Conservation (phyloP, 2,113 vertebrate species). For the Agelaius tricolor region DNA sequence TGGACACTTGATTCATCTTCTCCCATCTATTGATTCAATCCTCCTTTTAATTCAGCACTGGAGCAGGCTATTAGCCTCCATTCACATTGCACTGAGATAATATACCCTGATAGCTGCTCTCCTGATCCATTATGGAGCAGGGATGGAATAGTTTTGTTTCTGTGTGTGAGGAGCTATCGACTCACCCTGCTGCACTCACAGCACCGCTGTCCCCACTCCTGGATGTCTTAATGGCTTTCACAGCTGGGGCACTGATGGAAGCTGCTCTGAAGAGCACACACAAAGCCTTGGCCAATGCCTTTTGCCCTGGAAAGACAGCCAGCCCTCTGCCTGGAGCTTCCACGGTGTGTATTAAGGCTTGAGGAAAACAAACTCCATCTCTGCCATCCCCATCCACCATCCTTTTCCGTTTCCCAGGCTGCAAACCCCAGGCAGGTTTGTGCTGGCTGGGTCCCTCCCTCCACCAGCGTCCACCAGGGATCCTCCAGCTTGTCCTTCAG, state of each 20-base stretch:
- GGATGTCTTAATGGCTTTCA: background rate
- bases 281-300: background rate
- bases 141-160: slow-evolving; percentile 25
- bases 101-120: slow-evolving; percentile 34
- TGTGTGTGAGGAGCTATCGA: slow-evolving; percentile 16
- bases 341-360: background rate
- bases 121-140: slow-evolving; percentile 4
- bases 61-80: slow-evolving; percentile 41
- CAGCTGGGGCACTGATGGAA: background rate
- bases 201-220: background rate
- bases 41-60: slow-evolving; percentile 37
- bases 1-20: slow-evolving; percentile 53
- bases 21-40: slow-evolving; percentile 35
- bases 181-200: background rate
- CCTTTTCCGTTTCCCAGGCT: background rate
- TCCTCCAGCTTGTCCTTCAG: background rate
- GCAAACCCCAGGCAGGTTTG: background rate
- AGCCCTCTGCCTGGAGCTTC: background rate
- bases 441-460: background rate
- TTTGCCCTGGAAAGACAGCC: background rate
- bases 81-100: slow-evolving; percentile 42
- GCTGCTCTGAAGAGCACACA: background rate
- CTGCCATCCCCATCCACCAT: background rate
- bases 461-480: accelerated
- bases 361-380: background rate